A percentile compares a stretch with the other conserved stretches of the same genome.
These are phyloP conservation scores for Delia radicum DNA, from an alignment of 1,140 invertebrate species.

Conservation along the genomic window DNA sequence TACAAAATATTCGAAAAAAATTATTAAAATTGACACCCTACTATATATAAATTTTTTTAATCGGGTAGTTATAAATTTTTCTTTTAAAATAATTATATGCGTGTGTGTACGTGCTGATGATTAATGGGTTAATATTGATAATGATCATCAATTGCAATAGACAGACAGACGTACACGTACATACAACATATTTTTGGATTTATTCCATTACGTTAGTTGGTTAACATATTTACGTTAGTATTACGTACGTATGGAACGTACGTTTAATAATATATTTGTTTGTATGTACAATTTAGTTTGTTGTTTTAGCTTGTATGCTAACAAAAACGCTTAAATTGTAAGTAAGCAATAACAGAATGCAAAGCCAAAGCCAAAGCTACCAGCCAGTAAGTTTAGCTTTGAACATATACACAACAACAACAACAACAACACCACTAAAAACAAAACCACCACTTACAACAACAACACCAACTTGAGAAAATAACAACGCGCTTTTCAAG, in stretches of 20 bases:
- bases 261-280: not conserved
- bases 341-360: too few species aligned
- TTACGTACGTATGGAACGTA: not conserved
- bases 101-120: too few species aligned
- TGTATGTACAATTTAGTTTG: not conserved
- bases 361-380: not conserved
- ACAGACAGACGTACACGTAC: not conserved
- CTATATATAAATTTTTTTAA: too few species aligned
- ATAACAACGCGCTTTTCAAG: not conserved
- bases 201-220: not conserved
- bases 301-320: not conserved
- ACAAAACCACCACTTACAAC: not conserved
- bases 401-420: too few species aligned
- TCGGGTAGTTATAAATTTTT: too few species aligned
- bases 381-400: not conserved
- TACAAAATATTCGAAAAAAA: too few species aligned
- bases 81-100: too few species aligned
- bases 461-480: too few species aligned
- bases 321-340: too few species aligned
- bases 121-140: too few species aligned
- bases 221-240: not conserved
- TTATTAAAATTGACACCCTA: too few species aligned
- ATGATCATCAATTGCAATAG: not conserved
- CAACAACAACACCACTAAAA: too few species aligned
- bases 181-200: not conserved